phyloP scores from a whole-genome alignment of 2,888 invertebrate genomes.

The Polia nebulosa region DNA sequence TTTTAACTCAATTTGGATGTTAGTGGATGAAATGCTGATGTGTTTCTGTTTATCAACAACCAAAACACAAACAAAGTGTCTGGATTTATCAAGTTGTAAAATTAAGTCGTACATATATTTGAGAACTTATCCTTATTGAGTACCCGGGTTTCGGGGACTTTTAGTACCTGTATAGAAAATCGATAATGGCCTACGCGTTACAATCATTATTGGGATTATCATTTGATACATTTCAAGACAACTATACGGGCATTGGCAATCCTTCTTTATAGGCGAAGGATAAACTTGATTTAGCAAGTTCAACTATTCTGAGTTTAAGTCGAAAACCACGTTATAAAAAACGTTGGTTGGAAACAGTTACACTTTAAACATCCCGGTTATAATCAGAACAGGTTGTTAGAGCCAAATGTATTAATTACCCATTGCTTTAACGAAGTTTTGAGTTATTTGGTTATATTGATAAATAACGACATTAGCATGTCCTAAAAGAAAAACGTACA shows the following conservation, averaged over 20 bases:
- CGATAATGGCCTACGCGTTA: conserved; percentile 48
- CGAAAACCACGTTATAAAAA: conserved; percentile 63
- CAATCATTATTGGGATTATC: conserved; percentile 27
- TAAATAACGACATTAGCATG: conserved; percentile 56
- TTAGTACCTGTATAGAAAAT: conserved; percentile 44
- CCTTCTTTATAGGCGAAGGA: conserved; percentile 2
- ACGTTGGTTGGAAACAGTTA: conserved; percentile 50
- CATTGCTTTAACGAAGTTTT: conserved; percentile 19
- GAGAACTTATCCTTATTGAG: neutral
- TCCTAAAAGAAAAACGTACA: conserved; percentile 80
- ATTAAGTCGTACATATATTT: neutral
- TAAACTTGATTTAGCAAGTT: conserved; percentile 13
- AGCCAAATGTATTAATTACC: conserved; percentile 11
- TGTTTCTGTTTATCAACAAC: conserved; percentile 55
- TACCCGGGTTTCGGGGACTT: conserved; percentile 18
- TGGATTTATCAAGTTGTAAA: conserved; percentile 14
- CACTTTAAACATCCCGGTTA: conserved; percentile 55
- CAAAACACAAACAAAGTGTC: conserved; percentile 18
- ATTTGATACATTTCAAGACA: neutral
- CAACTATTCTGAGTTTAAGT: conserved; percentile 20
- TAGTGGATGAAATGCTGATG: conserved; percentile 13
- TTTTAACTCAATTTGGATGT: conserved; percentile 10
- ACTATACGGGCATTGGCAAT: neutral
- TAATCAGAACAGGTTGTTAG: conserved; percentile 13
- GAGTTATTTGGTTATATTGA: conserved; percentile 24